These are phyloP conservation scores for Dendrocopos noguchii DNA, from an alignment of 2,113 vertebrate species.

Conservation along the genomic window DNA sequence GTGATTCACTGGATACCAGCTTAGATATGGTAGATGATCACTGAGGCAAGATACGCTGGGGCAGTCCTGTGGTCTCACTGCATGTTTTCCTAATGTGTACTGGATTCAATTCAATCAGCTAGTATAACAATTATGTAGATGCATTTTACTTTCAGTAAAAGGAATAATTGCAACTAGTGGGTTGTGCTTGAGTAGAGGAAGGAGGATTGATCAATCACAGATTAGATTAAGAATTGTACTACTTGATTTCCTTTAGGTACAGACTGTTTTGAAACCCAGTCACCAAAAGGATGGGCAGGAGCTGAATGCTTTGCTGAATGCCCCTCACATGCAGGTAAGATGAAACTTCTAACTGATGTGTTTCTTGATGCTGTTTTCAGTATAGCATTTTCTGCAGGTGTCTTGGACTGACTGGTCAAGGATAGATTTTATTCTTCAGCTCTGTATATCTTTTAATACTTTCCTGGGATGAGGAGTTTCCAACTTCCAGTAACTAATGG, in stretches of 20 bases:
- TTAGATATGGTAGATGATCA: not conserved
- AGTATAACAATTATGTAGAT: not conserved
- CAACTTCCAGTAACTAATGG: not conserved
- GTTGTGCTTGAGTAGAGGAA: not conserved
- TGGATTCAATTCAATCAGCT: not conserved
- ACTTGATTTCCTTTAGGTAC: constrained; percentile 81
- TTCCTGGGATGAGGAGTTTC: not conserved
- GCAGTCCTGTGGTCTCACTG: not conserved
- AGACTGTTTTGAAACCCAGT: constrained; percentile 86
- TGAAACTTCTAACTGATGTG: not conserved
- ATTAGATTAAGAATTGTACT: not conserved
- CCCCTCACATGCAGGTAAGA: constrained; percentile 91
- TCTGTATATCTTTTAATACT: not conserved
- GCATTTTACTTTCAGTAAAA: not conserved
- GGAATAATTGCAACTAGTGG: not conserved
- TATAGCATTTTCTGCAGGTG: not conserved
- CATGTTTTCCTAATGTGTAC: not conserved
- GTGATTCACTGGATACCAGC: not conserved
- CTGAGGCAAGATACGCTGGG: not conserved
- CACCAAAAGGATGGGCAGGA: constrained; percentile 91
- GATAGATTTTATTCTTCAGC: not conserved
- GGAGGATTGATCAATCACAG: not conserved
- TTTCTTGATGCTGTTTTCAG: not conserved
- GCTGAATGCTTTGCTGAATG: constrained; percentile 86
- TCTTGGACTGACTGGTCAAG: not conserved